Evolutionary conservation across 2,888 invertebrate genomes (phyloP), one percentile per base, ranked within the genome.

Genomic region (Octonoba sinensis): DNA sequence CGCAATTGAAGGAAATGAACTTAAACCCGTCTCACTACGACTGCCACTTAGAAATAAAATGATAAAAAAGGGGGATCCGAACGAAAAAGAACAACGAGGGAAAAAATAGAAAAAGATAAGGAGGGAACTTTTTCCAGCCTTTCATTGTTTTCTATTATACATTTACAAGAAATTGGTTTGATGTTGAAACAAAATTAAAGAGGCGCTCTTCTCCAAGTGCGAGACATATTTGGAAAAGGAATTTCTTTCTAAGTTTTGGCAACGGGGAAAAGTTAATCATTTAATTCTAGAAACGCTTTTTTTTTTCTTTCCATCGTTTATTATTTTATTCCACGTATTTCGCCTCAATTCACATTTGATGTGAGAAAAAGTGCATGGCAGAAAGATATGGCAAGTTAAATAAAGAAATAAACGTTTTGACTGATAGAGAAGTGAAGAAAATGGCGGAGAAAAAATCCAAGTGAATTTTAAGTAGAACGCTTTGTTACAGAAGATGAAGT

Each of bases 121-220:
- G 62, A 73, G 59, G 66, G 49, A 73, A 67, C 46, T 47, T 49
- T 65, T 16, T 49, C 56, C 36, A 54, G 69, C 56, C 79, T 73
- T 81, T 81, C 79, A 81, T 81, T 81, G 79, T 81, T 81, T 81
- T 81, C 79, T 81, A 81, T 81, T 81, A 81, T 74, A 81, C 79
- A 81, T 73, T 81, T 81, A 81, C 72, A 81, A 81, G 79, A 81
- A 81, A 81, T 81, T 81, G 79, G 79, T 81, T 81, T 81, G 79
- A 81, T 81, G 79, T 74, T 81, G 79, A 81, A 81, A 81, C 79
- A 81, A 81, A 81, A 81, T 81, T 81, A 81, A 81, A 81, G 79
- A 66, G 73, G 71, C 66, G 64, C 73, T 54, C 73, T 64, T 57
- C 51, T 49, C 56, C 18, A 36, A 70, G 70, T 69, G 57, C 64